These are phyloP conservation scores for Brachionus rubens DNA, from an alignment of 1,140 invertebrate species.

Conservation along the genomic window DNA sequence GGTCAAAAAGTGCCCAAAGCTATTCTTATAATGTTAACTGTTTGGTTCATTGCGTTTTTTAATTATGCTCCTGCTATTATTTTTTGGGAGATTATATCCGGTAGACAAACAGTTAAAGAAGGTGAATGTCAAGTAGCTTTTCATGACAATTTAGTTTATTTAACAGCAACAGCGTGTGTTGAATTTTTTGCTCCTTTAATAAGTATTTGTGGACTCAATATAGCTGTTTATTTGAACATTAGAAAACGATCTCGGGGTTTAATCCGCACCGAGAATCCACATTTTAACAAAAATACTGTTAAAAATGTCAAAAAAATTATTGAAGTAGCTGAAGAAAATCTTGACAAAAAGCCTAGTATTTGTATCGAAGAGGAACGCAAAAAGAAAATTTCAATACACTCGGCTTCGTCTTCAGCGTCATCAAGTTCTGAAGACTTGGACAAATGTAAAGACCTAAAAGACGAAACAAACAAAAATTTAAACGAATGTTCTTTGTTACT, in stretches of 20 bases:
- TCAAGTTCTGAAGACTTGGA: no score
- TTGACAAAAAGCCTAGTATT: background rate
- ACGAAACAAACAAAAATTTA: background rate
- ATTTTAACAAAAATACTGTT: background rate
- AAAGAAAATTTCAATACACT: no score
- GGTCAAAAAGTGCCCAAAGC: conserved; percentile 20
- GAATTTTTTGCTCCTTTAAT: conserved; percentile 51
- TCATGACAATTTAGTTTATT: conserved; percentile 48
- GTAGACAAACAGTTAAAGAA: conserved; percentile 47
- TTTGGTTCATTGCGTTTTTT: conserved; percentile 49
- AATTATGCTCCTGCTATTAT: conserved; percentile 50
- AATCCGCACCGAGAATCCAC: conserved; percentile 23
- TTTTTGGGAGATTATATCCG: conserved; percentile 49
- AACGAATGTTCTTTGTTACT: no score
- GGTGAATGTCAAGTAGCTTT: conserved; percentile 50
- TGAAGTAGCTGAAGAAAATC: background rate
- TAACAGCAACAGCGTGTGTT: conserved; percentile 48
- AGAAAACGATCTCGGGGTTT: conserved; percentile 47
- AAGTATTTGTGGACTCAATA: conserved; percentile 48
- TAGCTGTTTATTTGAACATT: conserved; percentile 50
- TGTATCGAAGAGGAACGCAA: no score
- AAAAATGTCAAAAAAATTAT: background rate
- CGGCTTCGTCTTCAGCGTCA: no score
- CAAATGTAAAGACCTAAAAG: no score
- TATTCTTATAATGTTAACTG: conserved; percentile 47